Evolutionary conservation across 2,113 vertebrate species (phyloP).

Genomic region (Limanda limanda): DNA sequence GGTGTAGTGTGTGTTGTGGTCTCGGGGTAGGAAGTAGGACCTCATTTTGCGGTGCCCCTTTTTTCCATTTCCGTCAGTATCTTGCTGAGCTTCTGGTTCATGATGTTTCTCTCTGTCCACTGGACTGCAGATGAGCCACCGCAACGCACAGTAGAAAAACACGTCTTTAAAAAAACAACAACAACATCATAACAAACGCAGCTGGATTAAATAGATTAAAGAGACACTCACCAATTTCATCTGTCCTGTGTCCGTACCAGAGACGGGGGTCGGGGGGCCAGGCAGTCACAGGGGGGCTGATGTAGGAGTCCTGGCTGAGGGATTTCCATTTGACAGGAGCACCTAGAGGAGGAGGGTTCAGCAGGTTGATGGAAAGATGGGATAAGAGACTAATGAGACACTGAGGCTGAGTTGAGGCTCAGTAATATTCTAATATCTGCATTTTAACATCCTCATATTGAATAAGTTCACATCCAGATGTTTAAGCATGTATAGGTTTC

Average conservation of each 20-base stretch:
- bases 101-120: slow-evolving; percentile 67
- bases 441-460: too few species aligned
- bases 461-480: too few species aligned
- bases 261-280: slow-evolving; percentile 13
- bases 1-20: slow-evolving; percentile 18
- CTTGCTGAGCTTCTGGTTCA: slow-evolving; percentile 59
- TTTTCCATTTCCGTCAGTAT: slow-evolving; percentile 44
- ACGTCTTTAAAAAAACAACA: too few species aligned
- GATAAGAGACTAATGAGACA: too few species aligned
- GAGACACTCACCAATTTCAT: slow-evolving; percentile 43
- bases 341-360: slow-evolving; percentile 16
- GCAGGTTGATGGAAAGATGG: too few species aligned
- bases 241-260: slow-evolving; percentile 58
- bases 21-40: slow-evolving; percentile 13
- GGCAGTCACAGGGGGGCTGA: slow-evolving; percentile 28
- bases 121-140: slow-evolving; percentile 21
- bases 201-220: neutral
- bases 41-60: slow-evolving; percentile 39
- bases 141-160: neutral
- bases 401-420: too few species aligned
- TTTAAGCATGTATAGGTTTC: too few species aligned
- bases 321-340: neutral
- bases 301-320: too few species aligned
- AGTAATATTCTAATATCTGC: too few species aligned
- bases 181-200: neutral